phyloP scores from a whole-genome alignment of 2,113 vertebrate genomes.

The Dromas ardeola region DNA sequence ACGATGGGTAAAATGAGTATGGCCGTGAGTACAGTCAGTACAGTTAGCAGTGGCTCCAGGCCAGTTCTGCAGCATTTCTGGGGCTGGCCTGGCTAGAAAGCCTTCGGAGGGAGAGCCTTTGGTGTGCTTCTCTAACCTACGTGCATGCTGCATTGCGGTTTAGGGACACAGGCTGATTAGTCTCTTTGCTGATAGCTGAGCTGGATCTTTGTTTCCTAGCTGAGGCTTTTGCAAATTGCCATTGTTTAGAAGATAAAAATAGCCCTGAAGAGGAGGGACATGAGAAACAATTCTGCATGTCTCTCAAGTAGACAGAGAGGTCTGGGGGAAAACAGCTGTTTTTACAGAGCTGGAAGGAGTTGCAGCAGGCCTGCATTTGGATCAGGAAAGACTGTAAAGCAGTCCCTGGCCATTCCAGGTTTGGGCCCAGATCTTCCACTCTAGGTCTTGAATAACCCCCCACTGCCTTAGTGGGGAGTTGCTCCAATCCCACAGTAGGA shows the following conservation, averaged over 20 bases:
- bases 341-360: neutral
- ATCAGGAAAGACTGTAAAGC: neutral
- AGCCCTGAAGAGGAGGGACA: neutral
- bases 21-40: neutral
- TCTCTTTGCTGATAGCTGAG: neutral
- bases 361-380: slow-evolving; percentile 2
- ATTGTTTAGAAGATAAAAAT: neutral
- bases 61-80: neutral
- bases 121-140: neutral
- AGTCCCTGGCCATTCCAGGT: neutral
- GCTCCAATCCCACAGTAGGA: neutral
- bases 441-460: neutral
- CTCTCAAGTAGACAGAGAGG: neutral
- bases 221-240: neutral
- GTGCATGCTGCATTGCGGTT: neutral
- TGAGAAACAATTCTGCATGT: neutral
- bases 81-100: neutral
- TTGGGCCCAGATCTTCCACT: neutral
- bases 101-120: neutral
- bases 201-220: slow-evolving; percentile 3
- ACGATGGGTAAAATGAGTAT: neutral
- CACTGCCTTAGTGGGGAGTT: neutral
- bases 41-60: neutral
- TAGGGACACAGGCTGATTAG: neutral
- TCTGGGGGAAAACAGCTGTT: neutral